Percentiles rank a stretch among this genome's conserved stretches.
These are phyloP conservation scores for Tetranychus cinnabarinus DNA, from an alignment of 1,140 invertebrate genomes.

Conservation along the genomic window DNA sequence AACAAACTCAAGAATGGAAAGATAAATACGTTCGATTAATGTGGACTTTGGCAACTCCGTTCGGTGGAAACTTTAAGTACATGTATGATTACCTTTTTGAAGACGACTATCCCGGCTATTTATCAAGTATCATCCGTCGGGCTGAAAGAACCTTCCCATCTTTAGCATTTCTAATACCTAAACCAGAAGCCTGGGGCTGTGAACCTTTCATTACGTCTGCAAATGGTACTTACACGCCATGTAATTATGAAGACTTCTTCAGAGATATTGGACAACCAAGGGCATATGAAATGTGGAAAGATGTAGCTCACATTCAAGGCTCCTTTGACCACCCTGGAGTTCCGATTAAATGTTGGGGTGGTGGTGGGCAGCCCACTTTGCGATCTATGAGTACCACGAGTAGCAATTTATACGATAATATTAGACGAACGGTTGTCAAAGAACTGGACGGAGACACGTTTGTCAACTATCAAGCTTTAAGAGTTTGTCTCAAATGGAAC, in stretches of 20 bases:
- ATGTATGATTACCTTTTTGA: constrained; percentile 43
- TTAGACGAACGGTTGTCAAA: background rate
- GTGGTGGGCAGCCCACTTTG: background rate
- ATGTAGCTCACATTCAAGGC: background rate
- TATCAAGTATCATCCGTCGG: background rate
- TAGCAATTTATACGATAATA: background rate
- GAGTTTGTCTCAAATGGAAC: background rate
- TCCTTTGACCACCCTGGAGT: background rate
- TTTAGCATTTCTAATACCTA: constrained; percentile 1
- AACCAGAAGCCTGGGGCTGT: background rate
- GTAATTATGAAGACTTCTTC: background rate
- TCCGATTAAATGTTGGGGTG: background rate
- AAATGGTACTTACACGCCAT: background rate
- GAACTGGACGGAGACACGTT: background rate
- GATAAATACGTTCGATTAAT: constrained; percentile 58
- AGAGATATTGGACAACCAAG: background rate
- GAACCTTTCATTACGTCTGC: background rate
- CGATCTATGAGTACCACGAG: background rate
- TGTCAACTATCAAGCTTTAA: background rate
- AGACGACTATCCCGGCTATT: background rate
- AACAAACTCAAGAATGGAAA: constrained; percentile 60
- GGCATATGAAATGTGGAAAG: background rate
- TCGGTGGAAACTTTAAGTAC: constrained; percentile 79
- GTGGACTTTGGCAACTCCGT: constrained; percentile 69
- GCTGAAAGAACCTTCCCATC: background rate